Evolutionary conservation across 2,797 vertebrate species (phyloP).

Genomic region (Parotocinclus haroldoi): DNA sequence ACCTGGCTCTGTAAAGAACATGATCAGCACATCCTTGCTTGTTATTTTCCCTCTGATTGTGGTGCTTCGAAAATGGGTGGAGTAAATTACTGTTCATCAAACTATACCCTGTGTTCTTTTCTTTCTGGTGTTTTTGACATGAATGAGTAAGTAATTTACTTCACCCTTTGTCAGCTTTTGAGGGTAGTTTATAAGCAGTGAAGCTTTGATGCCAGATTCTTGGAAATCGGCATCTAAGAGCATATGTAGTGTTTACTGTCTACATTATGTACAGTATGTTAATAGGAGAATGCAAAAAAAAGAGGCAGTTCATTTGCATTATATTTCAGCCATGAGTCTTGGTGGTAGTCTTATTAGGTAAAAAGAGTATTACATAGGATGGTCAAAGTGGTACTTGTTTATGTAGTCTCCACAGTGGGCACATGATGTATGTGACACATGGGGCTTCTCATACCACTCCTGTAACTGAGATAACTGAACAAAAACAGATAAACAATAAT

Average conservation of each 20-base stretch:
- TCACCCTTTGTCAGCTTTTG: constrained; percentile 11
- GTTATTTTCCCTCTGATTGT: constrained; percentile 34
- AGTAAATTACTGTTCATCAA: constrained; percentile 26
- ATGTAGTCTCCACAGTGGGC: constrained; percentile 13
- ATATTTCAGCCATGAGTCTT: constrained; percentile 13
- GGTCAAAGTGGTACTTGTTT: constrained; percentile 17
- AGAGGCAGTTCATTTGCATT: constrained; percentile 7
- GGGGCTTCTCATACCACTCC: constrained; percentile 7
- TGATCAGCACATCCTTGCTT: constrained; percentile 41
- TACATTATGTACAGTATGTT: neutral
- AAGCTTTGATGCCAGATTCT: constrained; percentile 10
- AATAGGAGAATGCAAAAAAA: no score
- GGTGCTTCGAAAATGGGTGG: constrained; percentile 20
- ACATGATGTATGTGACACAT: constrained; percentile 21
- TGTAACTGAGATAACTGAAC: constrained; percentile 41
- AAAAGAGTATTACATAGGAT: constrained; percentile 19
- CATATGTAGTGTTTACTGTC: neutral
- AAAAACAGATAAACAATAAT: constrained; percentile 45
- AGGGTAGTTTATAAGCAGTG: neutral
- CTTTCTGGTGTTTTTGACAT: constrained; percentile 7
- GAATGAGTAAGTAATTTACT: constrained; percentile 8
- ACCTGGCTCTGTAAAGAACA: constrained; percentile 15
- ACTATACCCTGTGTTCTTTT: neutral
- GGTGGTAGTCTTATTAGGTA: constrained; percentile 9
- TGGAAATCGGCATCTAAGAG: neutral